Evolutionary conservation across 2,113 vertebrate species (phyloP), one percentile per base, ranked within the genome.

Genomic region (Pteropus alecto): DNA sequence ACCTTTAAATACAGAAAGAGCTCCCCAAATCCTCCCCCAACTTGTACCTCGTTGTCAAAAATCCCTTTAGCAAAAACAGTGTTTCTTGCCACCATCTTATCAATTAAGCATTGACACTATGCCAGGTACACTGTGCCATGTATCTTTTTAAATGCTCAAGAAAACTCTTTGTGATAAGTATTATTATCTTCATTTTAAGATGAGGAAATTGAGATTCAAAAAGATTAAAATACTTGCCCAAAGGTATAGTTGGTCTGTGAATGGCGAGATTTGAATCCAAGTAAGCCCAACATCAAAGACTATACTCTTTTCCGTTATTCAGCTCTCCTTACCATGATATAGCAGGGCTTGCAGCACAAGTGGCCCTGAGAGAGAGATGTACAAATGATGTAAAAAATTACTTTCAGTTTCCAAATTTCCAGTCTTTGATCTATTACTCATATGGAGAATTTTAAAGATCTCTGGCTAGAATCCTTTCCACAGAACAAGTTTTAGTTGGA

Each of bases 161-260:
- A 94, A 5, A 67, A 90, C 7, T 18, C 60, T 87, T 95, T 30
- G 71, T 56, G n/a, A 93, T 38, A 71, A 87, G 48, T 60, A 60
- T 48, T 74, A 87, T 54, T 35, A 88, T 76, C 67, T 94, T 67
- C 68, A 88, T 38, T 90, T 87, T 90, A 92, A 16, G 33, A 81
- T 65, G n/a, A 95, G 24, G 76, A 95, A 96, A 97, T 19, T 35
- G 61, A 81, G 56, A 74, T 83, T 96, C 79, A 61, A 93, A 94
- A 85, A 68, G 41, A 54, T 92, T 94, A 96, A 90, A 96, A 96
- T 73, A 87, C 30, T 90, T 70, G 33, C 33, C 16, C 38, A 86
- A 68, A 46, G 5, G 21, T 81, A 79, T 60, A 92, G 24, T 18
- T 79, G 63, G 51, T 43, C 35, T 77, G 10, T 65, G 71, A 95